A percentile compares a stretch with the other conserved stretches of the same genome.
Conservation (phyloP, 2,888 invertebrate species). For the Spicauda simplicius region DNA sequence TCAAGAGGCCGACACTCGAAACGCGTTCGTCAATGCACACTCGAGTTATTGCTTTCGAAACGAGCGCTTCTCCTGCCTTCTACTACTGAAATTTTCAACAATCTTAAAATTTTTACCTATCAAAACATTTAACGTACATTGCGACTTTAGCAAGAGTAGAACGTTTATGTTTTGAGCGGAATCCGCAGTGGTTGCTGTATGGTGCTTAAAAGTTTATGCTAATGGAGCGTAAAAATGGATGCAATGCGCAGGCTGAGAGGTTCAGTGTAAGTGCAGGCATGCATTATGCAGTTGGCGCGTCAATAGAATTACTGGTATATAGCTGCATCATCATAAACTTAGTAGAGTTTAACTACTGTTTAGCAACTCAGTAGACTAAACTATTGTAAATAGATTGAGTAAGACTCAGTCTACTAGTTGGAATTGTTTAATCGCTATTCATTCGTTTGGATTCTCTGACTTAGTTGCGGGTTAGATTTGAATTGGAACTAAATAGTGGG, state of each 20-base stretch:
- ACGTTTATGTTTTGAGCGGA: not conserved
- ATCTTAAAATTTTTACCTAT: not conserved
- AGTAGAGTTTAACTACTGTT: slow-evolving; percentile 60
- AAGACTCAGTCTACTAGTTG: slow-evolving; percentile 16
- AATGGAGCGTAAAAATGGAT: slow-evolving; percentile 53
- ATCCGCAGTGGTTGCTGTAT: slow-evolving; percentile 43
- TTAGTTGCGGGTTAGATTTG: not conserved
- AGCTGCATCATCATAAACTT: slow-evolving; percentile 63
- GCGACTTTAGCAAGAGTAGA: not conserved
- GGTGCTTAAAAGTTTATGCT: slow-evolving; percentile 38
- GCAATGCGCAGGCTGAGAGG: slow-evolving; percentile 47
- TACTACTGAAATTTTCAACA: slow-evolving; percentile 41
- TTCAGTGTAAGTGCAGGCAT: slow-evolving; percentile 70
- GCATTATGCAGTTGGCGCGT: slow-evolving; percentile 69
- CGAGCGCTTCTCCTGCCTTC: slow-evolving; percentile 59
- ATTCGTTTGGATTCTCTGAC: slow-evolving; percentile 6
- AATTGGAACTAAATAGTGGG: not conserved
- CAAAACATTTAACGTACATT: slow-evolving; percentile 38
- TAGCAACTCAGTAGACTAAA: slow-evolving; percentile 43
- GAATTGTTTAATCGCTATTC: slow-evolving; percentile 24
- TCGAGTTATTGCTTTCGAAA: slow-evolving; percentile 66
- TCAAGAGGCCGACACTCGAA: slow-evolving; percentile 70
- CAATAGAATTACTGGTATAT: slow-evolving; percentile 61
- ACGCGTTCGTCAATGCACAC: slow-evolving; percentile 76
- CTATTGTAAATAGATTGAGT: slow-evolving; percentile 26